Evolutionary conservation across 2,888 invertebrate species (phyloP).

Genomic region (Lymantria monacha): DNA sequence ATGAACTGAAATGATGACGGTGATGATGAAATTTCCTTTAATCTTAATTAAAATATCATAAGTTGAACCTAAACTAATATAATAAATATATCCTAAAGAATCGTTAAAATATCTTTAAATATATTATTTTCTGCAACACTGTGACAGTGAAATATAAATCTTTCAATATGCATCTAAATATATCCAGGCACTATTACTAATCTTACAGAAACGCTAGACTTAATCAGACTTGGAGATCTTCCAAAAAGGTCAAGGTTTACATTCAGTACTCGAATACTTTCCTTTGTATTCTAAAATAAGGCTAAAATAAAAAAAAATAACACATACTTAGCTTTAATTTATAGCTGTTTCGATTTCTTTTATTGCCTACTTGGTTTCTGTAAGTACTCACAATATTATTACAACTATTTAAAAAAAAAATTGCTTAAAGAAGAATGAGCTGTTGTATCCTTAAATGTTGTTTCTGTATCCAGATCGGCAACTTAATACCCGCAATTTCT

Average conservation of each 20-base stretch:
- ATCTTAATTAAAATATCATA: too few species aligned
- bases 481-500: too few species aligned
- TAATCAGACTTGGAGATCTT: conserved; percentile 27
- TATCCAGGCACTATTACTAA: background rate
- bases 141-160: background rate
- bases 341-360: conserved; percentile 24
- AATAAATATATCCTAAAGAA: background rate
- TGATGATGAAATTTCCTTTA: too few species aligned
- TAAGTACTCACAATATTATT: too few species aligned
- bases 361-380: conserved; percentile 8
- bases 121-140: background rate
- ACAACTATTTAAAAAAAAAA: too few species aligned
- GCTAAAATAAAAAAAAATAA: conserved; percentile 25
- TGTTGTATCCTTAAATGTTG: too few species aligned
- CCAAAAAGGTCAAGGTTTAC: conserved; percentile 37
- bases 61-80: too few species aligned
- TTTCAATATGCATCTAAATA: conserved; percentile 1
- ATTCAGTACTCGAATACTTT: conserved; percentile 24
- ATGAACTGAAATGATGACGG: too few species aligned
- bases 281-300: conserved; percentile 26
- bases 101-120: background rate
- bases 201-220: conserved; percentile 15
- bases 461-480: too few species aligned
- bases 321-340: conserved; percentile 27
- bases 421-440: too few species aligned